Base-by-base conservation (phyloP, 2,888 invertebrate genomes). In the Drosophila meridiana region DNA sequence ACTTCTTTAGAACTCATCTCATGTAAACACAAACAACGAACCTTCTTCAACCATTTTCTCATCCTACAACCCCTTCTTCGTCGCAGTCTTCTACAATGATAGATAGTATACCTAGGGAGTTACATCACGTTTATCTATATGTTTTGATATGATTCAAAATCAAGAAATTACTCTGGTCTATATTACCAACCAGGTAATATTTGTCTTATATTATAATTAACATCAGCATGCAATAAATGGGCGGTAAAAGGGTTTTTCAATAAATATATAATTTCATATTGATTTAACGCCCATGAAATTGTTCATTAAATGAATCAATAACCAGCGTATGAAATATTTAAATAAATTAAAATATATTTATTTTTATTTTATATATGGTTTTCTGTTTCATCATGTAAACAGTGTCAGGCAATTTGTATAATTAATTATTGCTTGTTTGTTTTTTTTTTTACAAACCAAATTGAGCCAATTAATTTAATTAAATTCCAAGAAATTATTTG, bases 391-490 rank as follows among this genome's bases (percentile, higher is more conserved):
- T 32, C 50, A 53, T 56, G n/a, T 28, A 43, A 43, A 28, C 43
- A 45, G 36, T 45, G 32, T 45, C n/a, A 9, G 28, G 5, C 36
- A 69, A 69, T 69, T 45, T 58, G 11, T 52, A 43, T 43, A 8
- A 58, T 50, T 52, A 34, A 42, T 30, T 3, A n/a, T 9, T n/a
- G 3, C 14, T n/a, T 53, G 20, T 38, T 20, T 28, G 11, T 9
- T n/a, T 50, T 14, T 48, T 14, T 48, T 7, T 2, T 5, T 11
- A 11, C 30, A 20, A 4, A 14, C 28, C 26, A 32, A 58, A 67
- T 61, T 48, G 13, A 34, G 42, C 56, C 26, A 68, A 68, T 42
- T 56, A 36, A 67, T 9, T 28, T 5, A 13, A 48, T 42, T 58
- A 26, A 53, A 40, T 53, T 36, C 8, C n/a, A 52, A 52, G 30